Evolutionary conservation across 2,113 vertebrate species (phyloP).

Genomic region (Cettia cetti): DNA sequence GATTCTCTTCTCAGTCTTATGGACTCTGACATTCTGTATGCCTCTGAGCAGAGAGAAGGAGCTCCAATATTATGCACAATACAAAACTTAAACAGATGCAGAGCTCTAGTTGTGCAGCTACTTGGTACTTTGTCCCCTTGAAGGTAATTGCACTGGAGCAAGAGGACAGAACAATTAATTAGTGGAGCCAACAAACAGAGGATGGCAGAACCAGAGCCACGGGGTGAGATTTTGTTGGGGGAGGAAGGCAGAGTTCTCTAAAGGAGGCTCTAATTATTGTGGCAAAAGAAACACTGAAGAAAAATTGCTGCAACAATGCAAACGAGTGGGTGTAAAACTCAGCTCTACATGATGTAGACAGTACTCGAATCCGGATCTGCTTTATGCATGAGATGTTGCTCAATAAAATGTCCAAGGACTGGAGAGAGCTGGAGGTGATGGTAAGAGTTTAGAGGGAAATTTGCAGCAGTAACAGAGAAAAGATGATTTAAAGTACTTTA

Average conservation of each 20-base stretch:
- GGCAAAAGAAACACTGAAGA: background rate
- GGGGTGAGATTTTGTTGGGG: background rate
- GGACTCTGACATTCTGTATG: background rate
- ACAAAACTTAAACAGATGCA: background rate
- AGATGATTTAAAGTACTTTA: background rate
- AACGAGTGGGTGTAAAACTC: background rate
- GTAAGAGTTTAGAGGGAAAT: background rate
- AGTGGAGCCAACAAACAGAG: background rate
- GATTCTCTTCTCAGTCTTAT: background rate
- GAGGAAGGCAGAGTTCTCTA: background rate
- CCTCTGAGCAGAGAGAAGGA: background rate
- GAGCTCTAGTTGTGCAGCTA: background rate
- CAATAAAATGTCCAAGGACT: background rate
- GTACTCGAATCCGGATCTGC: background rate
- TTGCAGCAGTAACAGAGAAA: background rate
- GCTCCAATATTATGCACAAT: background rate
- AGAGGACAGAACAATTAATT: background rate
- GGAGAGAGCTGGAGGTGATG: background rate
- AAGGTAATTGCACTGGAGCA: background rate
- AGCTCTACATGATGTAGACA: background rate
- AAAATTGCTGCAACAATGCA: background rate
- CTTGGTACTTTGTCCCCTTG: background rate
- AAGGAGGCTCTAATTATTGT: background rate
- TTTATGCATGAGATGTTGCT: background rate
- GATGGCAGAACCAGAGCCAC: background rate